Evolutionary conservation across 2,888 invertebrate genomes (phyloP).

Genomic region (Eupithecia inturbata): DNA sequence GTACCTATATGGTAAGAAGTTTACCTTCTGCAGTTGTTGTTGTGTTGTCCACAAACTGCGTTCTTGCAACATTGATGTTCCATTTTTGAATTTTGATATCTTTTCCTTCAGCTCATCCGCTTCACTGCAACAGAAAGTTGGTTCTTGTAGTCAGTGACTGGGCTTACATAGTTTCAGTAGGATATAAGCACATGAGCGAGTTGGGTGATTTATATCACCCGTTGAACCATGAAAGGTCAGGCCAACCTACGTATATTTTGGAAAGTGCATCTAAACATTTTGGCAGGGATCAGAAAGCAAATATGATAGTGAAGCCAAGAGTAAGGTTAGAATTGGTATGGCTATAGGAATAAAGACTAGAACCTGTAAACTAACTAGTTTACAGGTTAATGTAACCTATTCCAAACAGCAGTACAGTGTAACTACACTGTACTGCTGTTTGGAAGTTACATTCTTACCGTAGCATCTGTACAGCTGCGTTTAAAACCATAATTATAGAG

Average conservation of each 20-base stretch:
- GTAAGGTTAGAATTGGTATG: background rate
- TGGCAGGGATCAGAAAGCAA: background rate
- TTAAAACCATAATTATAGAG: conserved; percentile 88
- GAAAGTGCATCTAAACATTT: background rate
- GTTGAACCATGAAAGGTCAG: background rate
- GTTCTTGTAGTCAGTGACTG: background rate
- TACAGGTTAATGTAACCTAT: too few relatives aligned
- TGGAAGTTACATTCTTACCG: conserved; percentile 77
- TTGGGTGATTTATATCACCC: background rate
- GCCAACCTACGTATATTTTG: background rate
- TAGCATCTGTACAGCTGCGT: conserved; percentile 89
- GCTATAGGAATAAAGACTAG: background rate
- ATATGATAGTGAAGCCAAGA: background rate
- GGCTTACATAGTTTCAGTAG: background rate
- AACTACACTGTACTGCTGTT: background rate
- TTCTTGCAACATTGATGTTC: conserved; percentile 77
- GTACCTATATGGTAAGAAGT: background rate
- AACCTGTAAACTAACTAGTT: background rate
- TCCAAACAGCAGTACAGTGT: too few relatives aligned
- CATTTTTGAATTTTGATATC: conserved; percentile 86
- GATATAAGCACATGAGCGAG: background rate
- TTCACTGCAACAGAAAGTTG: conserved; percentile 78
- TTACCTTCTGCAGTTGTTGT: conserved; percentile 78
- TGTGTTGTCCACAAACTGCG: conserved; percentile 75
- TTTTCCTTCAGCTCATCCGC: conserved; percentile 89